Conservation (phyloP, 2,888 invertebrate genomes). For the Drosophila setosimentum region DNA sequence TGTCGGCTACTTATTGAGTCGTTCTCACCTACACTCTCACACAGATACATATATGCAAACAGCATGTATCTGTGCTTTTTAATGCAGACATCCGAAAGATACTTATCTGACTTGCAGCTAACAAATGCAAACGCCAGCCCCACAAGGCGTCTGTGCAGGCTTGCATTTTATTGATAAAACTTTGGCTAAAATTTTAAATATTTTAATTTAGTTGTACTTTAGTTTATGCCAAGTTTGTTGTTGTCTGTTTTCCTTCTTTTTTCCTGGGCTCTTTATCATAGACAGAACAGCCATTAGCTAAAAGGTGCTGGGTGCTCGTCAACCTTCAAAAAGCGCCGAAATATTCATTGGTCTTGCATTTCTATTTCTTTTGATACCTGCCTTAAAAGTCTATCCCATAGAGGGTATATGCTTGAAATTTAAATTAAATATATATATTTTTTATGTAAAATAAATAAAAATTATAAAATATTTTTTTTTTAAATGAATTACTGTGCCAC, state of each 20-base stretch:
- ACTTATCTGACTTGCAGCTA: conserved; percentile 71
- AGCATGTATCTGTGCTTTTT: conserved; percentile 23
- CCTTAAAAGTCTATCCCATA: too few relatives aligned
- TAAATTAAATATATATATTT: too few relatives aligned
- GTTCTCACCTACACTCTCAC: conserved; percentile 8
- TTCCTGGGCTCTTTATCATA: conserved; percentile 52
- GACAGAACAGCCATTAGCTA: conserved; percentile 67
- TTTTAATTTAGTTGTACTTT: conserved; percentile 78
- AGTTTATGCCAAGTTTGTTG: conserved; percentile 39
- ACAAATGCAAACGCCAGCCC: conserved; percentile 46
- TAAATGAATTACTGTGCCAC: too few relatives aligned
- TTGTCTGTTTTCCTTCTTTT: conserved; percentile 26
- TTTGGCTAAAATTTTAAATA: conserved; percentile 77
- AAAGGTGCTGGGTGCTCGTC: conserved; percentile 60
- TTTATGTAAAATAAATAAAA: too few relatives aligned
- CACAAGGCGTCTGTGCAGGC: conserved; percentile 31
- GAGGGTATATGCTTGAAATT: conserved; percentile 4
- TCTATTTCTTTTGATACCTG: conserved; percentile 40
- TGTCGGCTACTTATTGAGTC: conserved; percentile 27
- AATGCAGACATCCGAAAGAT: conserved; percentile 72
- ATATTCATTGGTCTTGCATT: conserved; percentile 43
- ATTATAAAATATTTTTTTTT: too few relatives aligned
- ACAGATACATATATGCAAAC: not conserved
- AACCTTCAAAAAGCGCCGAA: conserved; percentile 67
- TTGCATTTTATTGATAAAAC: conserved; percentile 79